Conservation (phyloP, 2,113 vertebrate genomes). For the Macrotus californicus region DNA sequence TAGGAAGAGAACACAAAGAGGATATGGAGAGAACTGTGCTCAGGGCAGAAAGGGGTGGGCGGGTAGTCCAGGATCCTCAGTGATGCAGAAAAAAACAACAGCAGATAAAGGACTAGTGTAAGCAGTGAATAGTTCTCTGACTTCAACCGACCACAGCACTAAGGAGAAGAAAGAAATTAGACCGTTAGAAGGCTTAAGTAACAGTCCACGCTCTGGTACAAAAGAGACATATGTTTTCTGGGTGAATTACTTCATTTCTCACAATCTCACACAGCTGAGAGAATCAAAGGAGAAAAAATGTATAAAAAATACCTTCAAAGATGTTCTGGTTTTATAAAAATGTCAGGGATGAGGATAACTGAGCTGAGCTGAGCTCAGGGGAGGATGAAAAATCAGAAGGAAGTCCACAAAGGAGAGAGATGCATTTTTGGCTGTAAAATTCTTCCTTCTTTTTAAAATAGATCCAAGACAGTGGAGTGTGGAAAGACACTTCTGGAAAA, state of each 20-base stretch:
- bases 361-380: not conserved
- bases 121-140: not conserved
- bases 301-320: not conserved
- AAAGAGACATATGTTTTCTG: not conserved
- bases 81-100: not conserved
- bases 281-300: not conserved
- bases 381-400: not conserved
- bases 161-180: not conserved
- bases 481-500: not conserved
- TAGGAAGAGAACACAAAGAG: not conserved
- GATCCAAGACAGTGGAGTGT: not conserved
- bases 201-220: not conserved
- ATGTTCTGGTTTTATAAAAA: not conserved
- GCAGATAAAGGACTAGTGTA: not conserved
- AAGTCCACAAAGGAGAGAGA: not conserved
- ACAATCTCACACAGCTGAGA: not conserved
- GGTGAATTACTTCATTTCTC: not conserved
- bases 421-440: not conserved
- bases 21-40: not conserved
- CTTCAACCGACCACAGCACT: not conserved
- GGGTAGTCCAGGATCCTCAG: not conserved
- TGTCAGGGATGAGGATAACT: not conserved
- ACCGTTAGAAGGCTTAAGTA: not conserved
- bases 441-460: not conserved
- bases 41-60: not conserved